Percentiles rank a stretch among this genome's conserved stretches.
Conservation (phyloP, 1,140 invertebrate species). For the Saccostrea cuccullata region DNA sequence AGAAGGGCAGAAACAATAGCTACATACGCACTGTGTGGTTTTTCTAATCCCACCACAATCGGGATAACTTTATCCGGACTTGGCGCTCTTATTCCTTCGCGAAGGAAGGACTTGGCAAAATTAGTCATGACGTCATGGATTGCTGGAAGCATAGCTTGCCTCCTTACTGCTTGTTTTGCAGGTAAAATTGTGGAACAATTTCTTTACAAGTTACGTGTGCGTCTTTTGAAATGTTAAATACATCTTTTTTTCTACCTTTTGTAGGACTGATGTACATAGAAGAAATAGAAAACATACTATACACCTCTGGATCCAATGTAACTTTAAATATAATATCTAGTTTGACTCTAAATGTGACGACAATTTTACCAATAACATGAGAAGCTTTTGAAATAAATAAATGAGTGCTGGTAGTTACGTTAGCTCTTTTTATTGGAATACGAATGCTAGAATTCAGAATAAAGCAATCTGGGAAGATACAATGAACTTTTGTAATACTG, state of each 20-base stretch:
- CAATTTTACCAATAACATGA: not conserved
- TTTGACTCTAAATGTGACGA: not conserved
- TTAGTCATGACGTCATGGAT: constrained; percentile 62
- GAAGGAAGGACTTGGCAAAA: constrained; percentile 83
- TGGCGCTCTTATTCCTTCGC: constrained; percentile 87
- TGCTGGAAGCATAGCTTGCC: constrained; percentile 90
- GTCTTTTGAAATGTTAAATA: not conserved
- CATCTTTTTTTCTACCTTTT: not conserved
- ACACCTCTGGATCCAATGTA: not conserved
- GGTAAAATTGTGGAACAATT: constrained; percentile 80
- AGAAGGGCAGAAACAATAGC: constrained; percentile 87
- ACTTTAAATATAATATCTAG: not conserved
- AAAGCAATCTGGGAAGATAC: too few relatives aligned
- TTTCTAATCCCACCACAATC: constrained; percentile 93
- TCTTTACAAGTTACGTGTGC: not conserved
- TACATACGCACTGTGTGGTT: constrained; percentile 95
- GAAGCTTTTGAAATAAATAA: not conserved
- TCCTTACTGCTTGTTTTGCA: constrained; percentile 94
- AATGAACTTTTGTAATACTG: too few relatives aligned
- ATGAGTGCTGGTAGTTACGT: too few relatives aligned
- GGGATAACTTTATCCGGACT: constrained; percentile 92
- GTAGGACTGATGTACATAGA: constrained; percentile 11
- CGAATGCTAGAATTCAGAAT: too few relatives aligned
- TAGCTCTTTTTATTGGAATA: too few relatives aligned
- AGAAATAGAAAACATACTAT: not conserved